phyloP scores from a whole-genome alignment of 1,140 invertebrate genomes.

The Steinernema khuongi region DNA sequence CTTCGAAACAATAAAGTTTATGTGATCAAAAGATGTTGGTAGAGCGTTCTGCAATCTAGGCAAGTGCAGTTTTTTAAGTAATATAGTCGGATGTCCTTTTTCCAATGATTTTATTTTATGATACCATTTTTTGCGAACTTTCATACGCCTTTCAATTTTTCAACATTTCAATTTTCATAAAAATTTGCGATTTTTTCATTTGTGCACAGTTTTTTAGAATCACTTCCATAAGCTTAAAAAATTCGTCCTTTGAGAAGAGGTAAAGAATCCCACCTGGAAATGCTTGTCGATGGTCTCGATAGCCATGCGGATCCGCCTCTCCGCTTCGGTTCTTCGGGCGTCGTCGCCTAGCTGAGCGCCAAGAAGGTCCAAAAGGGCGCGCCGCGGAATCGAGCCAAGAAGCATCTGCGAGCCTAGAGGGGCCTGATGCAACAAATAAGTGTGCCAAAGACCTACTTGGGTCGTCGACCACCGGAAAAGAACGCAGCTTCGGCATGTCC shows the following conservation, averaged over 20 bases:
- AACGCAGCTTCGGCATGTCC: slow-evolving; percentile 44
- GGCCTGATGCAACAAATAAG: not conserved
- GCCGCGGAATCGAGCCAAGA: slow-evolving; percentile 50
- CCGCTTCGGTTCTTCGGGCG: slow-evolving; percentile 52
- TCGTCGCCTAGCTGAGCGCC: slow-evolving; percentile 51
- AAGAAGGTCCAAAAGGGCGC: slow-evolving; percentile 47
- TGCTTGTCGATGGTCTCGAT: slow-evolving; percentile 57
- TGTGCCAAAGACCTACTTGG: slow-evolving; percentile 26
- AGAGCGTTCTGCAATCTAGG: no score
- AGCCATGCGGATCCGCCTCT: slow-evolving; percentile 46
- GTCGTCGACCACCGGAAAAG: slow-evolving; percentile 56
- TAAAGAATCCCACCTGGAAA: slow-evolving; percentile 35
- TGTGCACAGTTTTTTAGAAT: not conserved
- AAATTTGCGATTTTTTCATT: not conserved
- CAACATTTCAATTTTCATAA: slow-evolving; percentile 16
- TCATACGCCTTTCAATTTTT: no score
- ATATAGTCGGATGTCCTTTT: no score
- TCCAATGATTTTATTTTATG: no score
- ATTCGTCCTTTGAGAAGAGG: slow-evolving; percentile 12
- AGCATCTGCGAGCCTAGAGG: slow-evolving; percentile 55
- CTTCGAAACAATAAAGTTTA: no score
- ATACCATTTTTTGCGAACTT: no score
- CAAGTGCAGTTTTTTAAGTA: no score
- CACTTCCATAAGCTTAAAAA: slow-evolving; percentile 4
- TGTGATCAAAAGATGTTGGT: no score